phyloP scores from a whole-genome alignment of 2,797 vertebrate genomes.

The Lacerta agilis region DNA sequence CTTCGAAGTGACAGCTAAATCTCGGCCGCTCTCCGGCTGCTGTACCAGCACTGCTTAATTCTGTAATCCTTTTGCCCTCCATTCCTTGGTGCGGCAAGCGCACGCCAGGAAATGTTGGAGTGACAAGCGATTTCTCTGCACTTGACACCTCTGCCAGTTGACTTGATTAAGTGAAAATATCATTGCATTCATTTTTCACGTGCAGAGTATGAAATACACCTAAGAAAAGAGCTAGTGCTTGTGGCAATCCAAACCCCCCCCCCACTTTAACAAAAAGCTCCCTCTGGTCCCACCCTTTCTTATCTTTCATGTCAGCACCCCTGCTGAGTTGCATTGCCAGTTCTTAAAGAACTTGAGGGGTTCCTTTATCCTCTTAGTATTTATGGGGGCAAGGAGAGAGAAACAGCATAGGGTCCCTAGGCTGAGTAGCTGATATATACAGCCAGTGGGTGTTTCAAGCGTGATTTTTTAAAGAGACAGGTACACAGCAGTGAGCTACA shows the following conservation, averaged over 20 bases:
- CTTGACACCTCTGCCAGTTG: constrained; percentile 71
- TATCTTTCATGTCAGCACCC: constrained; percentile 39
- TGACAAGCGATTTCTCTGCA: constrained; percentile 77
- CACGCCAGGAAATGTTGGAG: constrained; percentile 71
- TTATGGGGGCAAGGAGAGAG: constrained; percentile 5
- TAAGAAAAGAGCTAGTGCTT: constrained; percentile 42
- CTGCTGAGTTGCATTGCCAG: constrained; percentile 35
- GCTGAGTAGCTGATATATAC: not conserved
- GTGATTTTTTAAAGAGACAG: constrained; percentile 6
- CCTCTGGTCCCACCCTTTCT: constrained; percentile 33
- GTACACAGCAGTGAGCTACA: not conserved
- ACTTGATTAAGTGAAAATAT: constrained; percentile 79
- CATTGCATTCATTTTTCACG: constrained; percentile 73
- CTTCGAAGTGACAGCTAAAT: constrained; percentile 80
- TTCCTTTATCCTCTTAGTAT: constrained; percentile 45
- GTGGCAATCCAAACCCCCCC: constrained; percentile 2
- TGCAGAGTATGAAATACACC: constrained; percentile 58
- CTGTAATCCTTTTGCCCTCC: constrained; percentile 79
- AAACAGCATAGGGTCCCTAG: not conserved
- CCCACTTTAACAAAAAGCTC: not conserved
- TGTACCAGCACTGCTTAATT: constrained; percentile 69
- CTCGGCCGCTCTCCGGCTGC: constrained; percentile 66
- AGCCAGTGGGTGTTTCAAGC: not conserved
- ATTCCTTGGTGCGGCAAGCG: constrained; percentile 67
- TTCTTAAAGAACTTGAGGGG: constrained; percentile 48